Percentiles rank a stretch among this genome's conserved stretches.
Evolutionary conservation across 2,797 vertebrate species (phyloP).

Genomic region (Falco novaeseelandiae): DNA sequence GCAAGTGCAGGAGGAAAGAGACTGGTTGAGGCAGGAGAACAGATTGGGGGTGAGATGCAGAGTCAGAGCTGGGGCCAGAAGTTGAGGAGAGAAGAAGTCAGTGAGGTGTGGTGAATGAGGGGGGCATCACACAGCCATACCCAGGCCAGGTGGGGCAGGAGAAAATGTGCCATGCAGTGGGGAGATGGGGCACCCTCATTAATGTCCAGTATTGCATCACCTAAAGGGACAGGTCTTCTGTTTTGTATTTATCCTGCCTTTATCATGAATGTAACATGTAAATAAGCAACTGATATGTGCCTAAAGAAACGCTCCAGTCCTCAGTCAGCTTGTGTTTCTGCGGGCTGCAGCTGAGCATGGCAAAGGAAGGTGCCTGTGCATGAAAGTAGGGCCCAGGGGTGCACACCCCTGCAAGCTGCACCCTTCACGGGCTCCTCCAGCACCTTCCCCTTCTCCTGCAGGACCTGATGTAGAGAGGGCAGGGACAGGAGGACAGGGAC

Average conservation of each 20-base stretch:
- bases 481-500: neutral
- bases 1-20: neutral
- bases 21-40: neutral
- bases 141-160: neutral
- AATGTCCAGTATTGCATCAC: neutral
- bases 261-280: neutral
- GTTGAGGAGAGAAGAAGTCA: neutral
- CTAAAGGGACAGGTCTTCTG: neutral
- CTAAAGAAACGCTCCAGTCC: neutral
- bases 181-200: neutral
- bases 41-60: neutral
- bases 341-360: neutral
- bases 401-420: neutral
- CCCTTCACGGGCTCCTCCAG: neutral
- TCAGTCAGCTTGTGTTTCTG: neutral
- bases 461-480: neutral
- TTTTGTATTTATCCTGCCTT: neutral
- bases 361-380: neutral
- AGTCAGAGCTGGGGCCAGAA: neutral
- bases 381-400: neutral
- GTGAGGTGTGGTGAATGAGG: rapidly evolving
- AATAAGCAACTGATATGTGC: neutral
- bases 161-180: neutral
- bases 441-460: rapidly evolving
- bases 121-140: neutral